Base-by-base conservation (phyloP, 2,113 vertebrate genomes). In the Prochilodus magdalenae region DNA sequence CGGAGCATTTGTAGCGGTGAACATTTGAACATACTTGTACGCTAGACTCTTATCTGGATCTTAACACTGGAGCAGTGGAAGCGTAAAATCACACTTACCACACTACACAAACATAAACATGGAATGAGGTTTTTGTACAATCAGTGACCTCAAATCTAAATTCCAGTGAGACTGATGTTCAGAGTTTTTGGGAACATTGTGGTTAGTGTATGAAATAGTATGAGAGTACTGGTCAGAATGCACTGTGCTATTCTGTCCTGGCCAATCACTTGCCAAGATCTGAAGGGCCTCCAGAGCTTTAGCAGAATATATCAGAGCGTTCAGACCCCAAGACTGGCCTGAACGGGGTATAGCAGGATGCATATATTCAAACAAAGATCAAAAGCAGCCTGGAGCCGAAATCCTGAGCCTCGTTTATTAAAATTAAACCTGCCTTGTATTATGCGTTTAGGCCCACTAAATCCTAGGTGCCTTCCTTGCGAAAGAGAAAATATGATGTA, bases 351-450 rank as follows among this genome's bases (percentile, higher is more conserved):
- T 83, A 79, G 76, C 7, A 0, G 69, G 77, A 86, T 67, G 36
- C 86, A 82, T 90, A 27, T 44, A 79, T 85, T 88, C 77, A 85
- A 84, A 51, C 60, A 86, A 85, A 85, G 79, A 87, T 93, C 90
- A 92, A 88, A 94, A 80, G 15, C 74, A 71, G 40, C n/a, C 77
- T 24, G 0, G 3, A 79, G 79, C 82, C 72, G 73, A 87, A 89
- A 85, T 22, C 16, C 87, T 80, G 83, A 89, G 82, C 73, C 1
- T 0, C 83, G 83, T 80, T 59, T 88, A 90, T 90, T 93, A 89
- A 90, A 88, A 84, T 84, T 86, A 88, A 93, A 77, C 92, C 93
- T 93, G 92, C 90, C 90, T 94, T 53, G 15, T 60, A 90, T 94
- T 92, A 91, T 24, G 77, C 2, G 0, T 89, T 84, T 79, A 83